Base-by-base conservation (phyloP, 2,797 vertebrate genomes). In the Hippoglossus hippoglossus region DNA sequence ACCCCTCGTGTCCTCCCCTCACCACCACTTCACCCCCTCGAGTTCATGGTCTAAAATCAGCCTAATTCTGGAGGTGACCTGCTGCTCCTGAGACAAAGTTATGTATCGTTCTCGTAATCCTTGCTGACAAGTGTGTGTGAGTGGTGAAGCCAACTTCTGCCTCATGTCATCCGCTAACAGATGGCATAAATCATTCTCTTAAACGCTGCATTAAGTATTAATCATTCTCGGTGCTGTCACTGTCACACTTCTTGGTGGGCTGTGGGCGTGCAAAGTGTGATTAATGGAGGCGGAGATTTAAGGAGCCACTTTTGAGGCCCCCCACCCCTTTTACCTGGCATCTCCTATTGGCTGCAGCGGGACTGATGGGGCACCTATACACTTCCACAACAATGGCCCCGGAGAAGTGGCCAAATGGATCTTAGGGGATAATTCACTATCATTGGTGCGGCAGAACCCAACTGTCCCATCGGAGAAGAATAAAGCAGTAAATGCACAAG, bases 161-260 rank as follows among this genome's bases (percentile, higher is more conserved):
- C 71, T 73, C 82, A 71, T 88, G 91, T 93, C 93, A 83, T 87
- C 86, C 84, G 75, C 90, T 93, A 95, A 94, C 94, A 95, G 93
- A 95, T 93, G 93, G 92, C 92, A 95, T 95, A 94, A 95, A 95
- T 95, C 94, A 94, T 94, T 94, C 92, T 94, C 92, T 94, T 95
- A 95, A 95, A 94, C 79, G 85, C 91, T 81, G 89, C 91, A 93
- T 94, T 95, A 95, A 95, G 93, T 94, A 95, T 95, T 94, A 95
- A 95, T 95, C 94, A 94, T 95, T 94, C 91, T 93, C 89, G 82
- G 82, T 75, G 89, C 82, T 93, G 91, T 94, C 87, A 92, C 86
- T 94, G 92, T 94, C 93, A 91, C 89, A 83, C 82, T 80, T 87
- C 69, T 85, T 73, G 74, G 78, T 84, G 86, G 88, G 85, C 91